phyloP scores from a whole-genome alignment of 2,888 invertebrate species.

The Hydropsyche betteni region DNA sequence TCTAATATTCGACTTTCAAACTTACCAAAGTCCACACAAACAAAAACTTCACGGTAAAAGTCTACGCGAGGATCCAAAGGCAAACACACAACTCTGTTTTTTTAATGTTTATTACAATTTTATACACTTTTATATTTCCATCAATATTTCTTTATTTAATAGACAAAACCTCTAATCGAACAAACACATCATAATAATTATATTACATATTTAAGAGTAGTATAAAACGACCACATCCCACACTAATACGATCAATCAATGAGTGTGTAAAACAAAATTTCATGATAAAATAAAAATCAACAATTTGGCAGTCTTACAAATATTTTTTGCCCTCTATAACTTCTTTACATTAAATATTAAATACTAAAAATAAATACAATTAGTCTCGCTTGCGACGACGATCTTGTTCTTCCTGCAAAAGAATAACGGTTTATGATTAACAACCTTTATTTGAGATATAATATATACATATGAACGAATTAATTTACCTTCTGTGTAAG shows the following conservation, averaged over 20 bases:
- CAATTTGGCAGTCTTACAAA: constrained; percentile 50
- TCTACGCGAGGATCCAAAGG: background rate
- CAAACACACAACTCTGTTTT: background rate
- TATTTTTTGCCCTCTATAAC: constrained; percentile 44
- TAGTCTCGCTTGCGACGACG: constrained; percentile 66
- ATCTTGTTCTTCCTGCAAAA: constrained; percentile 63
- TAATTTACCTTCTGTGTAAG: constrained; percentile 82
- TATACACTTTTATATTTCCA: constrained; percentile 1
- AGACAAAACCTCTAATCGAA: constrained; percentile 19
- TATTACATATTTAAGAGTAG: constrained; percentile 22
- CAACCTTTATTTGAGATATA: background rate
- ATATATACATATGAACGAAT: constrained; percentile 21
- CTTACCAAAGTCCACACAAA: too few species aligned
- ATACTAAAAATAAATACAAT: constrained; percentile 50
- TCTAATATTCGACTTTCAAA: too few species aligned
- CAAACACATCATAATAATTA: constrained; percentile 20
- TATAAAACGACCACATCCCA: constrained; percentile 50
- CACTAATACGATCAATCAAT: constrained; percentile 29
- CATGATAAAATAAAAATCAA: constrained; percentile 39
- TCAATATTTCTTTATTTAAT: constrained; percentile 14
- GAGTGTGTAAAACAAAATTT: constrained; percentile 32
- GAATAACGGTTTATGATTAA: constrained; percentile 36
- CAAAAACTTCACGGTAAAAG: too few species aligned
- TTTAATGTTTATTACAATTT: constrained; percentile 19
- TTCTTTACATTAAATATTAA: constrained; percentile 5